Evolutionary conservation across 2,113 vertebrate species (phyloP).

Genomic region (Salvelinus alpinus): DNA sequence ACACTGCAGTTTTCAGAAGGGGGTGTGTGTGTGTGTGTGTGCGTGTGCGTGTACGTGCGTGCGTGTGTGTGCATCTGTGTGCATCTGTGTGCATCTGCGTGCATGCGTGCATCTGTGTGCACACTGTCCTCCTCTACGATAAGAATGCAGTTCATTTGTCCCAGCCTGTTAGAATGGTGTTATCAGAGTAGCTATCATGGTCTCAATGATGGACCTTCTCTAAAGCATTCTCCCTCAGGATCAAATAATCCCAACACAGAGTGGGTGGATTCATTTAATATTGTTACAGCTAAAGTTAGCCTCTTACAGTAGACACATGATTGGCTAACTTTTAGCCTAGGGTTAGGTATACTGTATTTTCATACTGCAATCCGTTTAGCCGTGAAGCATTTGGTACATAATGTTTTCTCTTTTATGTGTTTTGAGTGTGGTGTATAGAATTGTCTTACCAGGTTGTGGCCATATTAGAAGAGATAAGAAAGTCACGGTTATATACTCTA

Average conservation of each 20-base stretch:
- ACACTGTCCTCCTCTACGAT: not conserved
- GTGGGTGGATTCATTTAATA: no score
- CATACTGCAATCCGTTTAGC: no score
- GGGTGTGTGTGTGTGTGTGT: not conserved
- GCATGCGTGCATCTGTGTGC: not conserved
- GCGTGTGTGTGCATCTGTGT: not conserved
- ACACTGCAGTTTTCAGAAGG: not conserved
- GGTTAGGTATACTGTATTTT: no score
- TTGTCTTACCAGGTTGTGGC: no score
- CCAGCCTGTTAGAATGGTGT: conserved; percentile 53
- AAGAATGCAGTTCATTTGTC: conserved; percentile 46
- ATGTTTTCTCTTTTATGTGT: no score
- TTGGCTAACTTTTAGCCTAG: not conserved
- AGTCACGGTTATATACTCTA: not conserved
- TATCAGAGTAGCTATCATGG: conserved; percentile 50
- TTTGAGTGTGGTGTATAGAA: no score
- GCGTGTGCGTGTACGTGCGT: not conserved
- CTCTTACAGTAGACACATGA: no score
- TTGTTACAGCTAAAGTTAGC: no score
- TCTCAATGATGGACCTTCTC: conserved; percentile 51
- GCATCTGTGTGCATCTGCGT: no score
- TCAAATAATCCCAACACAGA: conserved; percentile 18
- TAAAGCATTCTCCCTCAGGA: conserved; percentile 42
- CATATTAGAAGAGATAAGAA: no score
- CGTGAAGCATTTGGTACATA: no score